Conservation (phyloP, 2,113 vertebrate genomes). For the Lontra canadensis region DNA sequence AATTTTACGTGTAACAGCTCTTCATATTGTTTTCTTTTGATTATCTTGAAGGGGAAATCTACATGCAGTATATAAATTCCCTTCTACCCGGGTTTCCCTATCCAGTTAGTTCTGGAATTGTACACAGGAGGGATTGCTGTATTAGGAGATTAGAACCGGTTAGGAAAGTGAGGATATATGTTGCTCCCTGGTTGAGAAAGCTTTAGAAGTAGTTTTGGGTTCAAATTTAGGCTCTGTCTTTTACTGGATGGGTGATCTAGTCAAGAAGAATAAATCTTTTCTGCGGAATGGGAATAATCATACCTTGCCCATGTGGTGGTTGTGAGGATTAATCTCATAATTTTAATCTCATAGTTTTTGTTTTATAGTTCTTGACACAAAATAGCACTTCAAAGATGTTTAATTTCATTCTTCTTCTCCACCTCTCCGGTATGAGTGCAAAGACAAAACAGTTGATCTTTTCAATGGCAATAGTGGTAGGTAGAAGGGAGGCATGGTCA, state of each 20-base stretch:
- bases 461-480: not conserved
- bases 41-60: not conserved
- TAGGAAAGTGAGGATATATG: not conserved
- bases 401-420: not conserved
- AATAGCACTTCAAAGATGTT: not conserved
- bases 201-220: not conserved
- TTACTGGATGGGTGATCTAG: not conserved
- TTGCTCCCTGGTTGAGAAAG: not conserved
- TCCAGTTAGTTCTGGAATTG: not conserved
- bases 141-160: not conserved
- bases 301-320: not conserved
- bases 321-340: not conserved
- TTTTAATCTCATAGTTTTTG: not conserved
- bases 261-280: not conserved
- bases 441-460: not conserved
- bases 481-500: not conserved
- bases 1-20: not conserved
- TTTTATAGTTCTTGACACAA: not conserved
- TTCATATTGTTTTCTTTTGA: not conserved
- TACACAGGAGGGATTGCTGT: not conserved
- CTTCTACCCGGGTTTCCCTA: not conserved
- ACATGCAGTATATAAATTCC: not conserved
- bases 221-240: slow-evolving; percentile 17
- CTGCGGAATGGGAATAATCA: not conserved
- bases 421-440: not conserved